Base-by-base conservation (phyloP, 2,797 vertebrate species). In the Masticophis lateralis region DNA sequence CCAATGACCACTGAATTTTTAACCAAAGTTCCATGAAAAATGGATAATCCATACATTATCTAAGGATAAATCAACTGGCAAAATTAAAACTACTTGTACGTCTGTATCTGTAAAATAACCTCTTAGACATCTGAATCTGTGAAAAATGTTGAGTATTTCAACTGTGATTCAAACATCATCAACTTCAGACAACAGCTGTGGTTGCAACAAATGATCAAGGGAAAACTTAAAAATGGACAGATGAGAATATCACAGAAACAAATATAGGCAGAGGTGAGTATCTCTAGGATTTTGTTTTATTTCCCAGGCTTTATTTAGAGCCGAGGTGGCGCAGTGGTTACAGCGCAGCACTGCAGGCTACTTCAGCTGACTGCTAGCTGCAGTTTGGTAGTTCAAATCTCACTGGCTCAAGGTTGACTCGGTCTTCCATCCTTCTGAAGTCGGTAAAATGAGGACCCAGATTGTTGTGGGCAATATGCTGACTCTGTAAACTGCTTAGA, bases 101-200 rank as follows among this genome's bases (percentile, higher is more conserved):
- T n/a, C 13, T 94, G 83, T 66, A 83, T 92, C 43, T 88, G 1
- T 88, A 60, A 4, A 55, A 87, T 7, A 92, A 89, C 28, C 83
- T 74, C 88, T 93, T n/a, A 47, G 28, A 90, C 8, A 92, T 27
- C 14, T 94, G 87, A 74, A 63, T 91, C 53, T 89, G 1, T 88
- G 83, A 4, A 55, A 94, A 93, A 94, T 9, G 5, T 92, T 95
- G 86, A 94, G 94, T 95, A 86, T 59, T 94, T 37, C 5, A 92
- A 32, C 27, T 16, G 28, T 94, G 90, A 28, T 22, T 93, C 57
- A 74, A 56, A 66, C 93, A 95, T 47, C 47, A 47, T 47, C 47
- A 47, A 47, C 8, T 43, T 83, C 9, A 83, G 37, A 22, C 37
- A 83, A 83, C 18, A 83, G 18, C 18, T 47, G 37, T 43, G 74